Conservation (phyloP, 2,888 invertebrate genomes). For the Halictus quadricinctus region DNA sequence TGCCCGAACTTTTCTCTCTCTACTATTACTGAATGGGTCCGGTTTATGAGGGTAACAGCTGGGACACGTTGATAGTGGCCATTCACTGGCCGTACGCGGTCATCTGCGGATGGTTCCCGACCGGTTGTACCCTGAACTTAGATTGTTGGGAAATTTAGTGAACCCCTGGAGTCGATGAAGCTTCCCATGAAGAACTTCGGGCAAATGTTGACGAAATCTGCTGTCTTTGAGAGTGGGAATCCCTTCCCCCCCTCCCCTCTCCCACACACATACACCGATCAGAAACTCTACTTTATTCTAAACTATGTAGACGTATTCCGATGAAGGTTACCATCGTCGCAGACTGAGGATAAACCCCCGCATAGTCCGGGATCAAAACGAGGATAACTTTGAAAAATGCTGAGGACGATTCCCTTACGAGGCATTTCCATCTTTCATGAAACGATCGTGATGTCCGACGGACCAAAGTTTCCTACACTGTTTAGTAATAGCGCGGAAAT, state of each 20-base stretch:
- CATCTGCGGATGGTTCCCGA: slow-evolving; percentile 12
- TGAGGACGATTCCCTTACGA: not conserved
- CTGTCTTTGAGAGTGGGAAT: not conserved
- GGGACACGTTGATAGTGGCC: slow-evolving; percentile 19
- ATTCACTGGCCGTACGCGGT: slow-evolving; percentile 19
- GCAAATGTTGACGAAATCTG: not conserved
- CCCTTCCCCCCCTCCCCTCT: too few species aligned
- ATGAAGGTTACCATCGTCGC: not conserved
- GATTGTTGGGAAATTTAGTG: slow-evolving; percentile 5
- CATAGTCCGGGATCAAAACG: not conserved
- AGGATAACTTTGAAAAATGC: not conserved
- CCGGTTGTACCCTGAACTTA: slow-evolving; percentile 6
- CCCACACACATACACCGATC: not conserved
- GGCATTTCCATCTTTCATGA: not conserved
- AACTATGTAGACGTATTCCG: slow-evolving; percentile 11
- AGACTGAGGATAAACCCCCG: not conserved
- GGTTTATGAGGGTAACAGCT: slow-evolving; percentile 20
- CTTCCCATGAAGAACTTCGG: not conserved
- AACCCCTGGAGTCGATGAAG: not conserved
- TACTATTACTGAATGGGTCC: slow-evolving; percentile 3
- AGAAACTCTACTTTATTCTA: not conserved
- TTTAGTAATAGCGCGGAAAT: not conserved
- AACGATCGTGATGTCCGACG: not conserved
- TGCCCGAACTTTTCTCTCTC: not conserved
- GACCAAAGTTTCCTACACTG: not conserved